These are phyloP conservation scores for Salvelinus fontinalis DNA, from an alignment of 2,113 vertebrate species.

Conservation along the genomic window DNA sequence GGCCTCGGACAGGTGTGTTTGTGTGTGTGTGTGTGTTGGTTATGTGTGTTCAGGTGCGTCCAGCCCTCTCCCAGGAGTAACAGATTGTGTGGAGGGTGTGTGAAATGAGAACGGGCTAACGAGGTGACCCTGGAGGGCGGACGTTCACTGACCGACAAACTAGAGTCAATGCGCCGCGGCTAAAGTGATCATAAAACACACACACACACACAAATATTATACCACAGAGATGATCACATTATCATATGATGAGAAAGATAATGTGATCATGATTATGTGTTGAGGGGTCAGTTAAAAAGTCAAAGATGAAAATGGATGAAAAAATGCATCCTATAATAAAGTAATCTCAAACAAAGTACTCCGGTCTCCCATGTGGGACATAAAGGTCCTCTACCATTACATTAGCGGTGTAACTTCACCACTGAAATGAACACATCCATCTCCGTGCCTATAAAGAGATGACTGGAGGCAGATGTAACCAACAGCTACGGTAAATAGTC, in stretches of 20 bases:
- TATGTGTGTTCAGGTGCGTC: not conserved
- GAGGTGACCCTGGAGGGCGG: not conserved
- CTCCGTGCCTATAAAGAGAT: not conserved
- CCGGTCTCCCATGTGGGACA: slow-evolving; percentile 6
- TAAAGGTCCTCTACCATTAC: not conserved
- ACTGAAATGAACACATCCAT: not conserved
- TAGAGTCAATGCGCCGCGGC: not conserved
- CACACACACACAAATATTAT: too few relatives aligned
- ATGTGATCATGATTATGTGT: not conserved
- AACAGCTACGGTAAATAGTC: not conserved
- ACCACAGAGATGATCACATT: not conserved
- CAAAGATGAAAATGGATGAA: not conserved
- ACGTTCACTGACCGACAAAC: not conserved
- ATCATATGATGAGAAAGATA: not conserved
- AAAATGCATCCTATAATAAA: too few relatives aligned
- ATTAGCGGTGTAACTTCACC: not conserved
- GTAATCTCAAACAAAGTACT: not conserved
- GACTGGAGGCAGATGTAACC: not conserved
- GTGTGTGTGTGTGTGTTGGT: slow-evolving; percentile 17
- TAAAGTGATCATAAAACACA: not conserved
- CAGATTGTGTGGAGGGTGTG: not conserved
- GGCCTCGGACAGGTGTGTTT: slow-evolving; percentile 4
- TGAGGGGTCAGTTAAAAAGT: slow-evolving; percentile 2
- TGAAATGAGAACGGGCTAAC: slow-evolving; percentile 1
- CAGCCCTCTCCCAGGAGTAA: not conserved